A percentile compares a stretch with the other conserved stretches of the same genome.
Evolutionary conservation across 2,797 vertebrate species (phyloP).

Genomic region (Gastrophryne carolinensis): DNA sequence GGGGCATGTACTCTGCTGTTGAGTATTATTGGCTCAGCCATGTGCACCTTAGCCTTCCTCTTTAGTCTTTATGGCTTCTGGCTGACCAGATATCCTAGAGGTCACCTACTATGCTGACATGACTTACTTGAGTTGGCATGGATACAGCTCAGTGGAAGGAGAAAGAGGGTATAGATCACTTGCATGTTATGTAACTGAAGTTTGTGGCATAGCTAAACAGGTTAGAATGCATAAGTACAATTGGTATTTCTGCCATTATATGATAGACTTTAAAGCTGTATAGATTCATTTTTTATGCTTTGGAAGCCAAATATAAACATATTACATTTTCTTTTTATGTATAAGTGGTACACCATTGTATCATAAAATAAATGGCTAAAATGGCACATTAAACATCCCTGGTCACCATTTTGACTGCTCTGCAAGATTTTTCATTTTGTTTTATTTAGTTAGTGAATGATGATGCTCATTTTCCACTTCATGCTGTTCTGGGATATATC

Average conservation of each 20-base stretch:
- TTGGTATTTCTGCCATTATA: background rate
- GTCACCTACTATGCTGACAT: too few species aligned
- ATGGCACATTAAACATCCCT: constrained; percentile 48
- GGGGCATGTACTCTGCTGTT: too few species aligned
- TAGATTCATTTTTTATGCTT: constrained; percentile 14
- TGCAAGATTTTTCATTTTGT: constrained; percentile 62
- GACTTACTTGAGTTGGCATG: too few species aligned
- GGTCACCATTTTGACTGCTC: constrained; percentile 57
- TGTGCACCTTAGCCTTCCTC: too few species aligned
- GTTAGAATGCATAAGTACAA: background rate
- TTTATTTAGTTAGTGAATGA: constrained; percentile 63
- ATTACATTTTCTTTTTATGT: constrained; percentile 4
- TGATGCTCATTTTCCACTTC: constrained; percentile 60
- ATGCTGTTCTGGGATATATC: constrained; percentile 60
- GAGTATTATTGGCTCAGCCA: too few species aligned
- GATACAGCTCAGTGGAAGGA: too few species aligned
- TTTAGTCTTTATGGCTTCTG: too few species aligned
- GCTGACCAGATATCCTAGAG: too few species aligned
- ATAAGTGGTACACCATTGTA: constrained; percentile 46
- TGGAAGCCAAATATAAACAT: constrained; percentile 20
- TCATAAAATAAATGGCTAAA: constrained; percentile 49
- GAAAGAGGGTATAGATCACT: too few species aligned
- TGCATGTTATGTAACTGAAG: background rate
- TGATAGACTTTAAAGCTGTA: background rate
- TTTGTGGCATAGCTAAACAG: background rate